Percentiles rank a stretch among this genome's conserved stretches.
phyloP scores from a whole-genome alignment of 1,140 invertebrate genomes.

The Papilio xuthus region DNA sequence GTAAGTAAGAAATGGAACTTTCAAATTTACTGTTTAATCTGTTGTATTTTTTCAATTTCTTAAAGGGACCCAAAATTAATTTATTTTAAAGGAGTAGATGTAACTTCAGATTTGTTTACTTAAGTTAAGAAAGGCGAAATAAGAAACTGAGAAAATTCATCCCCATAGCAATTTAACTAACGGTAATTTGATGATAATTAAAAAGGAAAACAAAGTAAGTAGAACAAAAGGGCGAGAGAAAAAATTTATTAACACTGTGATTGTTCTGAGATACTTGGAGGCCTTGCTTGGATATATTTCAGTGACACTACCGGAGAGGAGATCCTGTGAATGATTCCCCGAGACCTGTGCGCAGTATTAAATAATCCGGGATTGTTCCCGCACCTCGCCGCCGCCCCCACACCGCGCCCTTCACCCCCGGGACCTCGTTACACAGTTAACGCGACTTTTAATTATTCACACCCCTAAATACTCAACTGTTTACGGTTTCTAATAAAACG shows the following conservation, averaged over 20 bases:
- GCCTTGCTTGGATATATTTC: neutral
- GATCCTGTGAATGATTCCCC: neutral
- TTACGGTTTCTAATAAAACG: neutral
- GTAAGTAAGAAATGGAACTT: too few relatives aligned
- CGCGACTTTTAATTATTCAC: slow-evolving; percentile 41
- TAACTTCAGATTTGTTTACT: neutral
- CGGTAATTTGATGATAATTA: slow-evolving; percentile 2
- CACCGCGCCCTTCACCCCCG: neutral
- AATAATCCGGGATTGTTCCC: slow-evolving; percentile 17
- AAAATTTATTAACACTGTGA: neutral
- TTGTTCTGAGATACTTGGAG: neutral
- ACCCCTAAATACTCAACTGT: slow-evolving; percentile 4
- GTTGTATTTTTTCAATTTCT: too few relatives aligned
- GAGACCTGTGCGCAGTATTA: slow-evolving; percentile 15
- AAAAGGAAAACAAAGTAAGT: slow-evolving; percentile 9
- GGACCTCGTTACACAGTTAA: slow-evolving; percentile 32
- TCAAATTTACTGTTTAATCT: too few relatives aligned
- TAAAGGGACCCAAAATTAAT: too few relatives aligned
- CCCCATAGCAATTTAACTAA: neutral
- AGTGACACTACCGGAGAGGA: neutral
- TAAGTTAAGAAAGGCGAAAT: neutral
- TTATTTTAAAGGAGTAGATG: neutral
- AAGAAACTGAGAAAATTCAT: neutral
- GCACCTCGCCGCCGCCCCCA: neutral
- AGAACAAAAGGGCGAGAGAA: slow-evolving; percentile 1